Evolutionary conservation across 2,113 vertebrate genomes (phyloP).

Genomic region (Triplophysa siluroides): DNA sequence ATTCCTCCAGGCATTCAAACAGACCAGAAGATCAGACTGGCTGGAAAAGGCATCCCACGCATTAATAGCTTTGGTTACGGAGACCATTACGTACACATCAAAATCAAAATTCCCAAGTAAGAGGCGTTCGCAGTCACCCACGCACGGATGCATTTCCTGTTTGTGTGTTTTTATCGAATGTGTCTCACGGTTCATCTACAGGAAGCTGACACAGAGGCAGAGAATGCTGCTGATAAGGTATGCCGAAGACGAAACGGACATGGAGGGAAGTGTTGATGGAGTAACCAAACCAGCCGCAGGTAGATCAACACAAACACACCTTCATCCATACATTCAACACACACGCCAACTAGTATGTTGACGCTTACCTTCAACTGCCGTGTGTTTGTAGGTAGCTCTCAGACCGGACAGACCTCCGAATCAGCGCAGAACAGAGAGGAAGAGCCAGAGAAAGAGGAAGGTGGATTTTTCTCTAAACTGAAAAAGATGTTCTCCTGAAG

Average conservation of each 20-base stretch:
- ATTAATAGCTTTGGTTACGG: slow-evolving; percentile 90
- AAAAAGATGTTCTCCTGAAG: slow-evolving; percentile 69
- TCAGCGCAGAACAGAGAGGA: slow-evolving; percentile 35
- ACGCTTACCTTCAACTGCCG: background rate
- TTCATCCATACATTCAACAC: background rate
- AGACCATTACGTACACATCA: slow-evolving; percentile 94
- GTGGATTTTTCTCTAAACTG: slow-evolving; percentile 70
- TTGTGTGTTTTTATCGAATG: background rate
- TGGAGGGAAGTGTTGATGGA: slow-evolving; percentile 90
- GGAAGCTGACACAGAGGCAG: slow-evolving; percentile 87
- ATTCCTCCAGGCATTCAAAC: slow-evolving; percentile 89
- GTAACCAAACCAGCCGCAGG: slow-evolving; percentile 83
- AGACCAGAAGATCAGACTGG: slow-evolving; percentile 87
- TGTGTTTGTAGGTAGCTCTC: slow-evolving; percentile 58
- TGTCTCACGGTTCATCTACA: slow-evolving; percentile 54
- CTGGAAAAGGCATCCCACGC: slow-evolving; percentile 90
- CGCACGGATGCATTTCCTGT: background rate
- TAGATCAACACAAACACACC: slow-evolving; percentile 61
- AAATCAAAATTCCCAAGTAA: slow-evolving; percentile 94
- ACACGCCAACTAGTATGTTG: background rate
- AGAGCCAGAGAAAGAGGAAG: slow-evolving; percentile 59
- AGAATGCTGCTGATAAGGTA: slow-evolving; percentile 85
- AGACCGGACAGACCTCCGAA: slow-evolving; percentile 17
- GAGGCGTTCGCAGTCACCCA: slow-evolving; percentile 43
- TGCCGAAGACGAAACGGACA: slow-evolving; percentile 86